These are phyloP conservation scores for Torymus tubicola DNA, from an alignment of 2,888 invertebrate species.

Conservation along the genomic window DNA sequence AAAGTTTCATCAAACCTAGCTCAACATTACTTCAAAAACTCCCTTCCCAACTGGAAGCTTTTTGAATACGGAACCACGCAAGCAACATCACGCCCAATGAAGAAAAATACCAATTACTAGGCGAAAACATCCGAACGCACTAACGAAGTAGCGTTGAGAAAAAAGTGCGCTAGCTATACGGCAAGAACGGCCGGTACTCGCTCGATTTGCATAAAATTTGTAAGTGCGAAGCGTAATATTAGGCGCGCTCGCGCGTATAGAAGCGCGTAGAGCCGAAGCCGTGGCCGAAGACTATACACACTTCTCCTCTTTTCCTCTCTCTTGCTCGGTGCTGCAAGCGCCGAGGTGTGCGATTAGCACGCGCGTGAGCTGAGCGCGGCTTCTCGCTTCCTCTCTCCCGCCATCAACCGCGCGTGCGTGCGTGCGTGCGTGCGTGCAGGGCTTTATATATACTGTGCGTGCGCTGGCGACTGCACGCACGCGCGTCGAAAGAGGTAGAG, in stretches of 20 bases:
- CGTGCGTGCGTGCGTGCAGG: not conserved
- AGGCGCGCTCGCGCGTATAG: not conserved
- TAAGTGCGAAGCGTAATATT: slow-evolving; percentile 50
- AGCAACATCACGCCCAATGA: not conserved
- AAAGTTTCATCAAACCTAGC: too few relatives aligned
- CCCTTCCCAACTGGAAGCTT: too few relatives aligned
- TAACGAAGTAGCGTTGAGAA: not conserved
- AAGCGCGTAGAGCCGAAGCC: too few relatives aligned
- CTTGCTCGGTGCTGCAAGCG: not conserved
- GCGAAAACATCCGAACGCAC: not conserved
- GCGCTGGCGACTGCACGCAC: not conserved
- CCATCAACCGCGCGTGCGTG: too few relatives aligned
- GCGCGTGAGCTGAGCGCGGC: not conserved
- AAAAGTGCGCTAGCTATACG: not conserved
- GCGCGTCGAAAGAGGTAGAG: too few relatives aligned
- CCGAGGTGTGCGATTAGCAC: slow-evolving; percentile 20
- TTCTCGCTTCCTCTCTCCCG: not conserved
- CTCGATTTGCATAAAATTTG: slow-evolving; percentile 55
- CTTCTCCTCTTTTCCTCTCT: too few relatives aligned
- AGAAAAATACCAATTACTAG: slow-evolving; percentile 29
- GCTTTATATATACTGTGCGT: not conserved
- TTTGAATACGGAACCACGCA: too few relatives aligned
- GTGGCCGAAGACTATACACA: too few relatives aligned
- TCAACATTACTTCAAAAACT: too few relatives aligned
- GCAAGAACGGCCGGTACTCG: not conserved